These are phyloP conservation scores for Bicyclus anynana DNA, from an alignment of 1,140 invertebrate species.

Conservation along the genomic window DNA sequence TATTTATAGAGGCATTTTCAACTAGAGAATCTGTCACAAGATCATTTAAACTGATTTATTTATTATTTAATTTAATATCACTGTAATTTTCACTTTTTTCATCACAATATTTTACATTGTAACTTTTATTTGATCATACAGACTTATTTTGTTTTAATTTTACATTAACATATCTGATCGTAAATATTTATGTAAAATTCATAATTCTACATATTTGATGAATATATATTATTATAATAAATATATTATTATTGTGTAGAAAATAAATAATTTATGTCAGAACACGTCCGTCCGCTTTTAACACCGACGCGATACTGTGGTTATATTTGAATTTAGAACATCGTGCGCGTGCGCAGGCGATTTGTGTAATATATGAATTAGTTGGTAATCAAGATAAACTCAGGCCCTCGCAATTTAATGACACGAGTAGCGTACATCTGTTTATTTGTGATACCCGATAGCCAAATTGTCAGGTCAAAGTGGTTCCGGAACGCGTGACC, in stretches of 20 bases:
- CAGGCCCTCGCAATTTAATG: neutral
- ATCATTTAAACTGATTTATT: too few relatives aligned
- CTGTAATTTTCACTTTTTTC: too few relatives aligned
- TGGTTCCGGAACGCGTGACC: neutral
- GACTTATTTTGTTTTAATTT: too few relatives aligned
- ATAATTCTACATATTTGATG: too few relatives aligned
- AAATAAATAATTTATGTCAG: neutral
- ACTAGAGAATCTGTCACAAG: too few relatives aligned
- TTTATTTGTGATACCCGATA: slow-evolving; percentile 4
- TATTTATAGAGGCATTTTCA: neutral
- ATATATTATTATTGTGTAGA: too few relatives aligned
- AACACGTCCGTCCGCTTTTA: slow-evolving; percentile 28
- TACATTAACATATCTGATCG: too few relatives aligned
- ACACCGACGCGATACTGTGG: slow-evolving; percentile 32
- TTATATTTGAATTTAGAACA: slow-evolving; percentile 11
- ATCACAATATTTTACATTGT: too few relatives aligned
- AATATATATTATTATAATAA: too few relatives aligned
- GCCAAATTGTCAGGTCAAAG: neutral
- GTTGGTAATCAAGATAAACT: slow-evolving; percentile 10
- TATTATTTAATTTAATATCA: too few relatives aligned
- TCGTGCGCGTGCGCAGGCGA: slow-evolving; percentile 34
- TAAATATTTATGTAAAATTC: too few relatives aligned
- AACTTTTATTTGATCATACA: too few relatives aligned
- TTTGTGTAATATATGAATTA: slow-evolving; percentile 1
- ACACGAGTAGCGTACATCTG: neutral